These are phyloP conservation scores for Eupithecia exiguata DNA, from an alignment of 2,888 invertebrate genomes.

Conservation along the genomic window DNA sequence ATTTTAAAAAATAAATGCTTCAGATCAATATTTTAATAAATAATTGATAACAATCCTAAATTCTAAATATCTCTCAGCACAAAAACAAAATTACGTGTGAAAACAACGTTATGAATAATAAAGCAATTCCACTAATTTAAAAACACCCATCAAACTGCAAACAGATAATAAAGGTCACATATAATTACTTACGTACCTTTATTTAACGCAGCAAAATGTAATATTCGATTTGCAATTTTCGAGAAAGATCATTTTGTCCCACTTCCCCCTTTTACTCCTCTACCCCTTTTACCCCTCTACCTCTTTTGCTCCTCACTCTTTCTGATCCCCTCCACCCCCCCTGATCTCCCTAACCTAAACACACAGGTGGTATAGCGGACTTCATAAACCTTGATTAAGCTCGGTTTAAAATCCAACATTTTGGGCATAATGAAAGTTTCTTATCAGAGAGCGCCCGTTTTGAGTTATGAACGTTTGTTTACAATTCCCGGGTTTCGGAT, in stretches of 20 bases:
- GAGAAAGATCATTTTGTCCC: constrained; percentile 66
- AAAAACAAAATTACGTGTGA: constrained; percentile 14
- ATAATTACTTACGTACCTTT: constrained; percentile 50
- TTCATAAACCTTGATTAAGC: constrained; percentile 78
- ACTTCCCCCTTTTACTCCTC: constrained; percentile 51
- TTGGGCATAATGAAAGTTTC: constrained; percentile 81
- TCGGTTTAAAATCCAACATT: constrained; percentile 81
- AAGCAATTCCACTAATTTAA: constrained; percentile 31
- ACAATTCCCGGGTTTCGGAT: constrained; percentile 46
- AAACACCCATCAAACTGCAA: constrained; percentile 40
- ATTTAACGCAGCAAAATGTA: constrained; percentile 64
- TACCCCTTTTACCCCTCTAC: constrained; percentile 42
- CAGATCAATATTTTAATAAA: neutral
- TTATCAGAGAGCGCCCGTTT: constrained; percentile 78
- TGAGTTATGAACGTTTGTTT: constrained; percentile 76
- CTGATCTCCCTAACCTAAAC: constrained; percentile 60
- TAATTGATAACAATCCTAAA: neutral
- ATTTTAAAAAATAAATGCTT: no score
- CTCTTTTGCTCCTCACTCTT: constrained; percentile 43
- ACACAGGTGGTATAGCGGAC: constrained; percentile 73
- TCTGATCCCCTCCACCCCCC: constrained; percentile 18
- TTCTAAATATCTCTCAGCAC: neutral
- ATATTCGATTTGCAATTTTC: constrained; percentile 75
- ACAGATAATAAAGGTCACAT: constrained; percentile 44
- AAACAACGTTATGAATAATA: constrained; percentile 24